Percentiles rank a stretch among this genome's conserved stretches.
Evolutionary conservation across 2,888 invertebrate species (phyloP).

Genomic region (Limnephilus lunatus): DNA sequence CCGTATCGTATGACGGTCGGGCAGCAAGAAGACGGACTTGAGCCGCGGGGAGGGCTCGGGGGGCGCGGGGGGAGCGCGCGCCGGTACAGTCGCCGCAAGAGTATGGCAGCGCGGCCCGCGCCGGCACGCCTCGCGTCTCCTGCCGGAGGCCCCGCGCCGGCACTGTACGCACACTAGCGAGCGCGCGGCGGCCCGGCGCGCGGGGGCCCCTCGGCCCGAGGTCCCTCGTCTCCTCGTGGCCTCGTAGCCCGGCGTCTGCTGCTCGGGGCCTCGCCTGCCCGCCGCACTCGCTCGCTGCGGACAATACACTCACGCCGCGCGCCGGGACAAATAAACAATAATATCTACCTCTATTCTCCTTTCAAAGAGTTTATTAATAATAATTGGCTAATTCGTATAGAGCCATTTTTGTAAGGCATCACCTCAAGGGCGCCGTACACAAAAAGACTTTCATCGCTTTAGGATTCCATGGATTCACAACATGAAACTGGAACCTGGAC

Average conservation of each 20-base stretch:
- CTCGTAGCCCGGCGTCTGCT: neutral
- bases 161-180: neutral
- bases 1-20: constrained; percentile 35
- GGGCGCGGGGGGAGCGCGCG: constrained; percentile 70
- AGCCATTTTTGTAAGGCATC: neutral
- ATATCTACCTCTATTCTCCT: neutral
- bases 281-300: neutral
- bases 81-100: constrained; percentile 65
- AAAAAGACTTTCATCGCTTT: neutral
- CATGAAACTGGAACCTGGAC: too few species aligned
- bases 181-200: neutral
- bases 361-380: constrained; percentile 2
- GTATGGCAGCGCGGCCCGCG: constrained; percentile 59
- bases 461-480: neutral
- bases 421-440: neutral
- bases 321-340: neutral
- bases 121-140: constrained; percentile 64
- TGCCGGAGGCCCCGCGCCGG: constrained; percentile 65
- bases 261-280: neutral
- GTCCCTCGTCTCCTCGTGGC: too few species aligned
- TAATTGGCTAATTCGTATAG: neutral
- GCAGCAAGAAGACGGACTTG: constrained; percentile 68
- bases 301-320: neutral
- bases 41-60: constrained; percentile 69
- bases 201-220: neutral